Evolutionary conservation across 2,113 vertebrate genomes (phyloP), one percentile per base, ranked within the genome.

Genomic region (Hippocampus comes): DNA sequence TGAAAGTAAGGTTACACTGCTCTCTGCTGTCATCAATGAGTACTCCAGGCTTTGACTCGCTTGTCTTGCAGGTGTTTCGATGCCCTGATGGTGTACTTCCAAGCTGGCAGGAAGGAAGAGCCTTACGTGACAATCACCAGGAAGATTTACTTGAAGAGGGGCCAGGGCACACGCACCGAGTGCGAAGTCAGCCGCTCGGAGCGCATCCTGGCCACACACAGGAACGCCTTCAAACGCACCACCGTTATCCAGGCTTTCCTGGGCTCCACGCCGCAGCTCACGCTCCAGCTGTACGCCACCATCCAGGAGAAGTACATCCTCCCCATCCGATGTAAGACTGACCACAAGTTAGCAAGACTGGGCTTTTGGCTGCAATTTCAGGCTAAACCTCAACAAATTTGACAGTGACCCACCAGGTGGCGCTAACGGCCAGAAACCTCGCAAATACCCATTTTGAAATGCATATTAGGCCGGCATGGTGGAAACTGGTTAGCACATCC

Each of bases 161-260:
- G 92, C 21, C 85, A 85, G 0, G 89, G 90, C 57, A 79, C 84
- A 59, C 94, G 94, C 81, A 90, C 94, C 83, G 97, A 99, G 91
- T 93, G 93, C 91, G 95, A 99, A 89, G 94, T 98, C 23, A 95
- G 96, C 2, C 96, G 95, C 79, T 92, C 94, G 0, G 92, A 94
- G 78, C 93, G 96, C 70, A 94, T 82, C 34, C 88, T 99, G 88
- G 91, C 93, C 66, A 91, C 88, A 0, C 97, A 99, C 87, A 94
- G 94, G 74, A 93, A 97, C 2, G 96, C 97, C 89, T 99, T 99
- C 91, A 97, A 97, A 72, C 96, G 97, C 83, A 93, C 95, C 43
- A 93, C 96, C 0, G 93, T 98, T 79, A 97, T 99, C 81, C 97
- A 99, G 91, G 97, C 97, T 15, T 99, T 99, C 88, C 89, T 99